A percentile compares a stretch with the other conserved stretches of the same genome.
Evolutionary conservation across 2,797 vertebrate species (phyloP).

Genomic region (Cossypha dichroa): DNA sequence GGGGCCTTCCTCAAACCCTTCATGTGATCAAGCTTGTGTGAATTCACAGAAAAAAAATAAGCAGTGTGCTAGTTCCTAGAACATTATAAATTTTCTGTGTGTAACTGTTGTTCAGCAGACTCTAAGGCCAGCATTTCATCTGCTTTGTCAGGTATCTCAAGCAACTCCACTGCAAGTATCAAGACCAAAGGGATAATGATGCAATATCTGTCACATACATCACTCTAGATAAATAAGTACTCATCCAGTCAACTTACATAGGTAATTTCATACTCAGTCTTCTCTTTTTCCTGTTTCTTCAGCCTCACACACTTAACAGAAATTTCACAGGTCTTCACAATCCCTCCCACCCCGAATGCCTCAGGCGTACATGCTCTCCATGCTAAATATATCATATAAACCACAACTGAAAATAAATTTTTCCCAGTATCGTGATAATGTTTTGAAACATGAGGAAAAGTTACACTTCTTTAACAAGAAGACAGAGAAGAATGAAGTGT

Average conservation of each 20-base stretch:
- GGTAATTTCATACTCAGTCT: background rate
- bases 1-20: background rate
- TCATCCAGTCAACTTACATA: background rate
- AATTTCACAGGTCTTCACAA: background rate
- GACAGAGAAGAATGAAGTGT: background rate
- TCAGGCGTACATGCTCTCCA: background rate
- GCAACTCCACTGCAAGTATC: background rate
- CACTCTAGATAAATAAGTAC: background rate
- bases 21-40: background rate
- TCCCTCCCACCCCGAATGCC: fast-evolving
- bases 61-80: background rate
- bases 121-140: background rate
- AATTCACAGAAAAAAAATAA: background rate
- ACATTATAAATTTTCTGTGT: background rate
- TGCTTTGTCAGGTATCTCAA: background rate
- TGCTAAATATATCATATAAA: background rate
- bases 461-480: background rate
- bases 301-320: background rate
- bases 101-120: background rate
- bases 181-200: background rate
- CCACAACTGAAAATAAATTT: background rate
- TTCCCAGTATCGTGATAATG: background rate
- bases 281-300: background rate
- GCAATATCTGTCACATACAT: background rate
- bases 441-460: background rate